Evolutionary conservation across 2,888 invertebrate species (phyloP).

Genomic region (Drosophila merina): DNA sequence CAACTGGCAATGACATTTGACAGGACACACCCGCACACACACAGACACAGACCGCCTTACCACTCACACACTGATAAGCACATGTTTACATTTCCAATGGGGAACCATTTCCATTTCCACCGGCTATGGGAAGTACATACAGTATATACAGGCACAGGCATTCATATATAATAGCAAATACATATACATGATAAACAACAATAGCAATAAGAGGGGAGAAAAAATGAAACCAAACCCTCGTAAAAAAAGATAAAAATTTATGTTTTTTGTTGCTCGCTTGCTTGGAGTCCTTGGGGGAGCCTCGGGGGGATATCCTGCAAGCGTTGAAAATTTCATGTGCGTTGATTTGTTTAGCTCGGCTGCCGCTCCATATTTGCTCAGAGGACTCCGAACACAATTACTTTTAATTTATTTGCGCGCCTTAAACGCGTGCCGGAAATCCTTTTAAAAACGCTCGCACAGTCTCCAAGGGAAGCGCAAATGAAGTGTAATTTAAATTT

Average conservation of each 20-base stretch:
- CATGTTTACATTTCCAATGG: constrained; percentile 74
- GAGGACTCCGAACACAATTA: constrained; percentile 51
- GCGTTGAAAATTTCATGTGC: constrained; percentile 62
- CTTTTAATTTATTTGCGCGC: constrained; percentile 65
- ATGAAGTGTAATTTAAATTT: constrained; percentile 69
- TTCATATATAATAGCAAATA: constrained; percentile 2
- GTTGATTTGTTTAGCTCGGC: constrained; percentile 63
- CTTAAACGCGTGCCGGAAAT: constrained; percentile 35
- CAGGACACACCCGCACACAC: constrained; percentile 46
- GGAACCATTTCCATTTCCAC: constrained; percentile 48
- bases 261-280: constrained; percentile 46
- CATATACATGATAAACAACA: constrained; percentile 35
- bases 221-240: constrained; percentile 33
- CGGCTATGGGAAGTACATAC: constrained; percentile 36
- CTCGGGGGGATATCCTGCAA: constrained; percentile 28
- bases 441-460: constrained; percentile 33
- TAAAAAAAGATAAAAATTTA: constrained; percentile 69
- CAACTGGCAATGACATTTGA: constrained; percentile 78
- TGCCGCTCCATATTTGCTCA: constrained; percentile 15
- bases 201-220: constrained; percentile 31
- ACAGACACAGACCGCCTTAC: constrained; percentile 21
- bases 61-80: constrained; percentile 60
- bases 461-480: constrained; percentile 12
- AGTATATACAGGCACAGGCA: constrained; percentile 21
- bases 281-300: constrained; percentile 49